A percentile compares a stretch with the other conserved stretches of the same genome.
These are phyloP conservation scores for Enteromius anoplus DNA, from an alignment of 2,797 vertebrate species.

Conservation along the genomic window DNA sequence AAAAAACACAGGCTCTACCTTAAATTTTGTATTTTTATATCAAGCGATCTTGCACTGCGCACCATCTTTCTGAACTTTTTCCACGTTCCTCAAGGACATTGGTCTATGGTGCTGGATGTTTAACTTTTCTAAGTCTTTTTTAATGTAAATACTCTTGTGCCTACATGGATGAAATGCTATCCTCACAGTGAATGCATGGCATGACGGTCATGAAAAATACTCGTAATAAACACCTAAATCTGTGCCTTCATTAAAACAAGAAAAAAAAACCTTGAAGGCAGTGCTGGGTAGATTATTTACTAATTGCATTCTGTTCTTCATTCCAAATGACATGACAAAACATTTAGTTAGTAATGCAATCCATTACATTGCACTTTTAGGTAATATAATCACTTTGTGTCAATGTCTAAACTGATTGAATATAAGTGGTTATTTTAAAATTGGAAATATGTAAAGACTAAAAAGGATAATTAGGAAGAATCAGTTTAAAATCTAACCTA, in stretches of 20 bases:
- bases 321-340: not conserved
- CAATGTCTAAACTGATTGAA: not conserved
- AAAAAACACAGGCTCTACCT: constrained; percentile 1
- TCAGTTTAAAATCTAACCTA: not conserved
- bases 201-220: constrained; percentile 59
- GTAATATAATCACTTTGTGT: not conserved
- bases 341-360: not conserved
- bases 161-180: constrained; percentile 81
- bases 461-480: not conserved
- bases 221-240: constrained; percentile 75
- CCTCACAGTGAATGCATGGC: constrained; percentile 76
- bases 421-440: not conserved
- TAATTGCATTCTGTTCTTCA: not conserved
- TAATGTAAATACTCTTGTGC: constrained; percentile 82
- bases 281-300: not conserved
- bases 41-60: constrained; percentile 54
- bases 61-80: constrained; percentile 54
- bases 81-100: constrained; percentile 58
- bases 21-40: constrained; percentile 70
- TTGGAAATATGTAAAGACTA: not conserved
- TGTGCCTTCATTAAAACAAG: constrained; percentile 86
- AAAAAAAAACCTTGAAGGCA: not conserved
- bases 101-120: constrained; percentile 83
- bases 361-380: not conserved
- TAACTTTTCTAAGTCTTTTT: constrained; percentile 82